phyloP scores from a whole-genome alignment of 2,113 vertebrate species.

The Nematolebias whitei region DNA sequence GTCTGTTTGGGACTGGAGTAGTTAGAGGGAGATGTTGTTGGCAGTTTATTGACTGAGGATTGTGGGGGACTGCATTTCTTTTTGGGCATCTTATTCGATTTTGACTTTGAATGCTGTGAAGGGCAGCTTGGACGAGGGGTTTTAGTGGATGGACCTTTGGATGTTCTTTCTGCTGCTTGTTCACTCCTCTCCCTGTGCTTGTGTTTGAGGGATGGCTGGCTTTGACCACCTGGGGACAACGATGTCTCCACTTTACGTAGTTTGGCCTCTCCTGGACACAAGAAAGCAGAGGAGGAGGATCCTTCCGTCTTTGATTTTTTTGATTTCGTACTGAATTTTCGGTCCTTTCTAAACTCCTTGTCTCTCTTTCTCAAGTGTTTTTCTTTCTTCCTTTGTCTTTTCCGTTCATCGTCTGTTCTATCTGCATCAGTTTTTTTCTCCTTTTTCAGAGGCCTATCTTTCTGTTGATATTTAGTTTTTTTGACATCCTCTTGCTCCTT shows the following conservation, averaged over 20 bases:
- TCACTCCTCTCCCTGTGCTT: constrained; percentile 55
- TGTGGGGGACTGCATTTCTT: constrained; percentile 26
- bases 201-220: constrained; percentile 37
- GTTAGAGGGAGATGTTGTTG: neutral
- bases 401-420: constrained; percentile 57
- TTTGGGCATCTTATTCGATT: constrained; percentile 34
- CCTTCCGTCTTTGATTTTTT: constrained; percentile 22
- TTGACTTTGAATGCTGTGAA: constrained; percentile 29
- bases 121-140: constrained; percentile 26
- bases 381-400: constrained; percentile 68
- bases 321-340: constrained; percentile 37
- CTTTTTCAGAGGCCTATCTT: constrained; percentile 57
- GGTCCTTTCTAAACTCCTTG: constrained; percentile 52
- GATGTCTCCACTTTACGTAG: constrained; percentile 12
- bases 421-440: constrained; percentile 48
- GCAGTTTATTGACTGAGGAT: neutral
- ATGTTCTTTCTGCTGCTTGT: constrained; percentile 22
- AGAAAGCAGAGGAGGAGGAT: constrained; percentile 16
- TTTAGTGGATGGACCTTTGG: constrained; percentile 5
- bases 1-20: constrained; percentile 39
- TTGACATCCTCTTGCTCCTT: constrained; percentile 44
- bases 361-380: constrained; percentile 59
- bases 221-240: constrained; percentile 11
- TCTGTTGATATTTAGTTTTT: constrained; percentile 52
- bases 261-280: constrained; percentile 25